phyloP scores from a whole-genome alignment of 2,113 vertebrate genomes.

The Campylomormyrus numenius region DNA sequence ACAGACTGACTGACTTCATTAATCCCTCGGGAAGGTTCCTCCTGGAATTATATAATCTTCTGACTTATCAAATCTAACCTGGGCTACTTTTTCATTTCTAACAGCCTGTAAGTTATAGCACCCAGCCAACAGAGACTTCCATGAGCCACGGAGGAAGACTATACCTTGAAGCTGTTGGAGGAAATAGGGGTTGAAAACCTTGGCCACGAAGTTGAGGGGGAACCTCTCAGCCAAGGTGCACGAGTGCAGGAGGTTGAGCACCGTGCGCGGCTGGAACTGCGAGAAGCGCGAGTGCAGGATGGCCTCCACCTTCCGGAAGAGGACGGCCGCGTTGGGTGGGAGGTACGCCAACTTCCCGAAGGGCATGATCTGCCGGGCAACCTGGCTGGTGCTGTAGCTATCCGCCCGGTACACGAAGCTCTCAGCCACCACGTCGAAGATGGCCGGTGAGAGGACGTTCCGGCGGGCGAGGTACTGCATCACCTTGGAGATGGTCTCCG shows the following conservation, averaged over 20 bases:
- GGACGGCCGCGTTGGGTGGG: conserved; percentile 64
- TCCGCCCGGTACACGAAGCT: conserved; percentile 70
- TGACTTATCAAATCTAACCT: background rate
- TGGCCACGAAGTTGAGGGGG: conserved; percentile 82
- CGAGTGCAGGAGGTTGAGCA: conserved; percentile 74
- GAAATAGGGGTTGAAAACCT: conserved; percentile 80
- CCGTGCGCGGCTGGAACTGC: conserved; percentile 67
- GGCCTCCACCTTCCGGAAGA: conserved; percentile 77
- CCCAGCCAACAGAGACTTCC: background rate
- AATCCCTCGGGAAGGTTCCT: no score
- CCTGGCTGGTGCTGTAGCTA: conserved; percentile 66
- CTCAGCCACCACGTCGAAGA: conserved; percentile 72
- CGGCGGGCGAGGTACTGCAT: conserved; percentile 69
- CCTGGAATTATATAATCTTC: background rate
- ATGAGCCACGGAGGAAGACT: background rate
- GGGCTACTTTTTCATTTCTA: background rate
- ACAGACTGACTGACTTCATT: no score
- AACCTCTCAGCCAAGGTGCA: conserved; percentile 75
- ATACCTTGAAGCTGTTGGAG: conserved; percentile 81
- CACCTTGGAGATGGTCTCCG: conserved; percentile 63
- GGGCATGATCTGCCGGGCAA: conserved; percentile 64
- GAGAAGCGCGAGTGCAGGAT: conserved; percentile 54
- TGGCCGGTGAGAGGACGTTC: conserved; percentile 64
- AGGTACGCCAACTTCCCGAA: conserved; percentile 81
- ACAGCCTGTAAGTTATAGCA: background rate